Percentiles rank a stretch among this genome's conserved stretches.
Conservation (phyloP, 2,113 vertebrate species). For the Rattus rattus region DNA sequence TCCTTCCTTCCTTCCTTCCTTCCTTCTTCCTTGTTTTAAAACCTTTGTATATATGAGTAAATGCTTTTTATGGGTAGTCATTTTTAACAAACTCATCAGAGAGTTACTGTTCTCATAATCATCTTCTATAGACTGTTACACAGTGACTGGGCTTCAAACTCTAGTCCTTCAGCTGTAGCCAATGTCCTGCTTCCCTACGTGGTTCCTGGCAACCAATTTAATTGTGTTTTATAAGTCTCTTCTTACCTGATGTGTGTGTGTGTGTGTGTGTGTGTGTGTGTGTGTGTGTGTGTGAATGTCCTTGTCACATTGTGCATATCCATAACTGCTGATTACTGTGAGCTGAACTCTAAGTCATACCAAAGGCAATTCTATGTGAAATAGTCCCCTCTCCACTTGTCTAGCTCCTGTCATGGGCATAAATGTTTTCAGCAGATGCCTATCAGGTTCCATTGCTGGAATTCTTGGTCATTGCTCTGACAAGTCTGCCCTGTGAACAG, state of each 20-base stretch:
- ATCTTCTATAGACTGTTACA: background rate
- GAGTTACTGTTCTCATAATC: background rate
- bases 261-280: background rate
- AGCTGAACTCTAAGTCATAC: background rate
- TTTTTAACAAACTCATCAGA: background rate
- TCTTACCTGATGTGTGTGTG: background rate
- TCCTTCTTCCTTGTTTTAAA: conserved; percentile 8
- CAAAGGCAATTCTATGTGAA: background rate
- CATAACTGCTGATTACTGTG: background rate
- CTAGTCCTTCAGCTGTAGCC: background rate
- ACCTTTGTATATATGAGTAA: background rate
- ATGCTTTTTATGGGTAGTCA: background rate
- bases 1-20: background rate
- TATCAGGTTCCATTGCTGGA: conserved; percentile 39
- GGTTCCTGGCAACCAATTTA: background rate
- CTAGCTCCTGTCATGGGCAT: background rate
- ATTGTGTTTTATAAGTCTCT: background rate
- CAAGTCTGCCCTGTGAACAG: conserved; percentile 32
- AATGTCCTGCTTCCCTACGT: background rate
- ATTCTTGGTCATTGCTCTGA: conserved; percentile 31
- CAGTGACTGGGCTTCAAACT: background rate
- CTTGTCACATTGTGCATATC: background rate
- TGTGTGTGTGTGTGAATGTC: no score
- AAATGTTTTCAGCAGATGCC: conserved; percentile 45
- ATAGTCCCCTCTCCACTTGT: conserved; percentile 31